Percentiles rank a stretch among this genome's conserved stretches.
Evolutionary conservation across 2,797 vertebrate species (phyloP).

Genomic region (Tauraco hartlaubi): DNA sequence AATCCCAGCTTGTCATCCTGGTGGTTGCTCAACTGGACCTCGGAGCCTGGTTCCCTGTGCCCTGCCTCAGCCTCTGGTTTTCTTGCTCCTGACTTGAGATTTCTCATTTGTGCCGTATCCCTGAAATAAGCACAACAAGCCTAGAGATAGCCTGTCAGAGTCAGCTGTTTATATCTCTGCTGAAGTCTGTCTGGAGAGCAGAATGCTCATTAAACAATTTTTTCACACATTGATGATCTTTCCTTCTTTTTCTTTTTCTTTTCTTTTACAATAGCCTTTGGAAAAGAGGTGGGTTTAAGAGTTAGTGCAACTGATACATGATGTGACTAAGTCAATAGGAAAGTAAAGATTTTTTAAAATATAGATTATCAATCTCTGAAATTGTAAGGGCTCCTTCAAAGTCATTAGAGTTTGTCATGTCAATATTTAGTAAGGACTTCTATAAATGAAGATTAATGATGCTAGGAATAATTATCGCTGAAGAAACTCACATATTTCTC

Average conservation of each 20-base stretch:
- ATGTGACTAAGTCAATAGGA: conserved; percentile 8
- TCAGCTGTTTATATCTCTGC: neutral
- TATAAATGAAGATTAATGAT: conserved; percentile 47
- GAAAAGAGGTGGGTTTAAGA: neutral
- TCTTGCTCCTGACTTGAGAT: neutral
- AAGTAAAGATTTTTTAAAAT: conserved; percentile 30
- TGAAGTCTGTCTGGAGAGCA: conserved; percentile 7
- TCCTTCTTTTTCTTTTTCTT: neutral
- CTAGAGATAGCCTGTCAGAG: neutral
- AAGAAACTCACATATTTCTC: neutral
- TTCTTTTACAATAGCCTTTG: neutral
- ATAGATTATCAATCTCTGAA: conserved; percentile 27
- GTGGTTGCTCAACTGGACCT: neutral
- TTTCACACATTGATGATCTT: neutral
- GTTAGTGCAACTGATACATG: neutral
- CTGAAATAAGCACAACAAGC: neutral
- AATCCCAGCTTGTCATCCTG: neutral
- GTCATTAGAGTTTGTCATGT: neutral
- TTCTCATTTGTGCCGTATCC: neutral
- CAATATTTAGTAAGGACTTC: conserved; percentile 3
- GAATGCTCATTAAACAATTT: conserved; percentile 29
- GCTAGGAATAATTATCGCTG: neutral
- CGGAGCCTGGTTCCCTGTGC: neutral
- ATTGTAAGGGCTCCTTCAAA: conserved; percentile 12
- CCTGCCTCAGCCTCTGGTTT: neutral